Evolutionary conservation across 2,113 vertebrate species (phyloP), one percentile per base, ranked within the genome.

Genomic region (Anhinga anhinga): DNA sequence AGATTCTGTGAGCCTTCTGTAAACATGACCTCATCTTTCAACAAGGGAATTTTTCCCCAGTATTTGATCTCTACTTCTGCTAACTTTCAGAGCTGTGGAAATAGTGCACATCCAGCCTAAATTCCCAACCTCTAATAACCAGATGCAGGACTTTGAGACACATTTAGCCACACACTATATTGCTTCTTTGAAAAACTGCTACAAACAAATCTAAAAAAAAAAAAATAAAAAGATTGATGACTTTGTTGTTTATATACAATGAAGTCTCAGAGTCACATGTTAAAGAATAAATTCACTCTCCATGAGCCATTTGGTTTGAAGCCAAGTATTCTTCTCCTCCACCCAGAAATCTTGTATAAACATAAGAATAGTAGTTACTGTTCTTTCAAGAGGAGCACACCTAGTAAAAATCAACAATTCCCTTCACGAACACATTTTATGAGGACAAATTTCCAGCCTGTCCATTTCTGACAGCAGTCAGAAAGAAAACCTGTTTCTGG

Each of bases 301-400:
- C 29, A 13, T 40, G 10, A 90, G 44, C 30, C 47, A 92, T 42
- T 50, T 93, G 76, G 50, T 81, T 95, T 82, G 86, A 67, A 90
- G 79, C 42, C 71, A 95, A 92, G 13, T 67, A 93, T 67, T 86
- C 47, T 78, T 74, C 76, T 92, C 20, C 88, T 92, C 82, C 76
- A 90, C 55, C 59, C 63, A 94, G 77, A 83, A 93, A 80, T 74
- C 71, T 50, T 91, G 38, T 72, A 94, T 50, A 89, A 91, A 85
- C 25, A n/a, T n/a, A 74, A 52, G 36, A 86, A 67, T 2, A 92
- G 38, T 17, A 86, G 6, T 78, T 32, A 58, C 26, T 82, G 36
- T 74, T 95, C 59, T 71, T 86, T 55, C 89, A 79, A 84, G 74
- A 77, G 22, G 32, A 93, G 92, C 77, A 96, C 70, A 90, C 42